Base-by-base conservation (phyloP, 2,113 vertebrate genomes). In the Empidonax traillii region DNA sequence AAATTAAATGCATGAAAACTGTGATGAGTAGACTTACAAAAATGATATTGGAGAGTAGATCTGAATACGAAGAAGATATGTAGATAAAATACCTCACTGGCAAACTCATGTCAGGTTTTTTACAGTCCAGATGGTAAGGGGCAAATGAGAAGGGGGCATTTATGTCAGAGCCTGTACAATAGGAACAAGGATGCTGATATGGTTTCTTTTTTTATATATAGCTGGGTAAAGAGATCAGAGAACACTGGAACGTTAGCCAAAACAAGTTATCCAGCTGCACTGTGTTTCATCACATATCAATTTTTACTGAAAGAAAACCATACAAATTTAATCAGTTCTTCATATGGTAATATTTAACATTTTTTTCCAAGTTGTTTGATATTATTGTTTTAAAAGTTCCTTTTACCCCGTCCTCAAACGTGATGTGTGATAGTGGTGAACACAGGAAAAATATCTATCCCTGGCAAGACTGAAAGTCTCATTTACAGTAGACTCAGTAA, bases 271-370 rank as follows among this genome's bases (percentile, higher is more conserved):
- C 90, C 97, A 95, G 97, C 97, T 96, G 96, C 67, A 77, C 97
- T 96, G 97, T 10, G 94, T 97, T 98, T 98, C 97, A 98, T 97
- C 97, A 97, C 97, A 65, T 97, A 98, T 97, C 98, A 97, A 96
- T 97, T 98, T 97, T 98, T 98, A 97, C 97, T 96, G 97, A 97
- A 98, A 98, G 97, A 98, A 98, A 98, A 97, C 97, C 98, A 98
- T 98, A 97, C 97, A 98, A 97, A 98, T 98, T 98, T 97, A 98
- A 98, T 98, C 97, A 98, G 96, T 93, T 97, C 96, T 97, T 98
- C 98, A 98, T 98, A 97, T 98, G 98, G 98, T 97, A 98, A 97
- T 97, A 98, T 96, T 98, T 98, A 98, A 98, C 97, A 93, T 97
- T 97, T 97, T 95, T 95, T 52, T 33, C 96, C 95, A 85, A 98